phyloP scores from a whole-genome alignment of 2,797 vertebrate genomes.

The Dromococcyx pavoninus region DNA sequence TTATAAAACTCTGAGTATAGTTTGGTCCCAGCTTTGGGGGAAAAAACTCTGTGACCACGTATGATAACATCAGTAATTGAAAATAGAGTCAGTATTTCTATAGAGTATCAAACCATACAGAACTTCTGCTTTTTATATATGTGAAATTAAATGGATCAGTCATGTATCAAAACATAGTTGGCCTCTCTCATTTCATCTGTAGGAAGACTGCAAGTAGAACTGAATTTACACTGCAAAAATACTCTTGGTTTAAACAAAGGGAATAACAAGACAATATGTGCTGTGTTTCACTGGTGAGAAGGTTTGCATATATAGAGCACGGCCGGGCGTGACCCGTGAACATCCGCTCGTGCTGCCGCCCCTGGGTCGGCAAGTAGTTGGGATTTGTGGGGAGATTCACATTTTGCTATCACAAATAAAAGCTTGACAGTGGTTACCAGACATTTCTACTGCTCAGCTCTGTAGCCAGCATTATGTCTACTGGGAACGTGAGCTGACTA shows the following conservation, averaged over 20 bases:
- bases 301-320: constrained; percentile 50
- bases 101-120: constrained; percentile 50
- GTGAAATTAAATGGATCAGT: constrained; percentile 20
- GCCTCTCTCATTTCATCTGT: constrained; percentile 49
- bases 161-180: constrained; percentile 37
- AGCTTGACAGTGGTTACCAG: neutral
- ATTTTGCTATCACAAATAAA: neutral
- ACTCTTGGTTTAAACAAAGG: constrained; percentile 51
- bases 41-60: neutral
- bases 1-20: constrained; percentile 28
- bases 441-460: neutral
- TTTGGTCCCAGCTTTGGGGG: neutral
- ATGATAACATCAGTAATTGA: constrained; percentile 17
- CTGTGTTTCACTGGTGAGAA: neutral
- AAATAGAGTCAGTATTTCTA: constrained; percentile 63
- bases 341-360: neutral
- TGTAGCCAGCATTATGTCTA: neutral
- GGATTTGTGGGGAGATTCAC: neutral
- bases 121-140: neutral
- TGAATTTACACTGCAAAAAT: constrained; percentile 58
- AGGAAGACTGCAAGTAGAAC: constrained; percentile 60
- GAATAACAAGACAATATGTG: neutral
- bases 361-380: neutral
- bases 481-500: neutral
- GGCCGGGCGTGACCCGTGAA: neutral